phyloP scores from a whole-genome alignment of 2,113 vertebrate genomes.

The Coreoperca whiteheadi region DNA sequence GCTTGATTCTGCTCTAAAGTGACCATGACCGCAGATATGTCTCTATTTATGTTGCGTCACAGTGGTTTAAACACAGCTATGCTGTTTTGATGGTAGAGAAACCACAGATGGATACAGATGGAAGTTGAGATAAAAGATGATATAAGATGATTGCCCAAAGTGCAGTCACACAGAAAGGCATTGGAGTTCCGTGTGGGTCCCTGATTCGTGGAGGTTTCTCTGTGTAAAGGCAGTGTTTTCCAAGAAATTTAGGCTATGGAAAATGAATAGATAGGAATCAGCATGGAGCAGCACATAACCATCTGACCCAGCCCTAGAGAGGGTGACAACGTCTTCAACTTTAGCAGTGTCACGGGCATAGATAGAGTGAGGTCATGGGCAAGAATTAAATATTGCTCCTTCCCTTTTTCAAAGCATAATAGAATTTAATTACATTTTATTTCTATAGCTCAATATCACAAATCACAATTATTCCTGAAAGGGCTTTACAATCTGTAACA shows the following conservation, averaged over 20 bases:
- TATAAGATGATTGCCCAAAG: slow-evolving; percentile 38
- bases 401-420: background rate
- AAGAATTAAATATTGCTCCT: background rate
- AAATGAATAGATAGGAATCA: slow-evolving; percentile 70
- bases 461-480: too few species aligned
- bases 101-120: slow-evolving; percentile 62
- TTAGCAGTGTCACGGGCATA: slow-evolving; percentile 14
- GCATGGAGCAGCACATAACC: slow-evolving; percentile 55
- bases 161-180: slow-evolving; percentile 46
- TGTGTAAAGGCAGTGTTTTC: slow-evolving; percentile 25
- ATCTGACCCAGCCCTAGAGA: slow-evolving; percentile 7
- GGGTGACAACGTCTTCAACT: slow-evolving; percentile 17
- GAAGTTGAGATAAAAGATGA: slow-evolving; percentile 42
- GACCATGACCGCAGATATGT: slow-evolving; percentile 61
- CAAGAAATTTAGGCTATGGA: slow-evolving; percentile 44
- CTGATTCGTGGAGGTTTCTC: slow-evolving; percentile 36
- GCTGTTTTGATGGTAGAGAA: slow-evolving; percentile 50
- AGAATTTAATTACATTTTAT: too few species aligned
- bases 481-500: too few species aligned
- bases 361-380: slow-evolving; percentile 34
- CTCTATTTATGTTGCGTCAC: slow-evolving; percentile 67
- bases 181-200: slow-evolving; percentile 59
- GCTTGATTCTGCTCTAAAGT: slow-evolving; percentile 51
- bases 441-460: too few species aligned
- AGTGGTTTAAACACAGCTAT: slow-evolving; percentile 56